Percentiles rank a stretch among this genome's conserved stretches.
Conservation (phyloP, 2,797 vertebrate species). For the Hypotaenidia philippensis region DNA sequence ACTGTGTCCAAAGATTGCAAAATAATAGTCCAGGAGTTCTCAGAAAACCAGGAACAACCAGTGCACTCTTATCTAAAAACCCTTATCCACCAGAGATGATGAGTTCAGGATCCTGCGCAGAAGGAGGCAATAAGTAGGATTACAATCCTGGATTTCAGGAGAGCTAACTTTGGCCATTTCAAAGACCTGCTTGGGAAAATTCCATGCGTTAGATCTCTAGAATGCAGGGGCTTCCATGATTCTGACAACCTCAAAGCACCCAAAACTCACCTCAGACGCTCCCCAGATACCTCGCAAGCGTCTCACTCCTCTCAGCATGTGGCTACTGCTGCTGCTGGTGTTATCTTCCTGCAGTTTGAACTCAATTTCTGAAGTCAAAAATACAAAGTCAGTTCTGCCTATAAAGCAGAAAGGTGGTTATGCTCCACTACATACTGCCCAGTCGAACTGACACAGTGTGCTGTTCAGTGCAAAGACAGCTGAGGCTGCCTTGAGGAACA, state of each 20-base stretch:
- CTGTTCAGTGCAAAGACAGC: fast-evolving
- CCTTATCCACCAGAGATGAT: too few relatives aligned
- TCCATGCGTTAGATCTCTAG: too few relatives aligned
- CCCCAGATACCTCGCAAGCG: background rate
- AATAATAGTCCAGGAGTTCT: background rate
- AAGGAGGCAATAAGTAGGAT: too few relatives aligned
- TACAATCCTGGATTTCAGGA: too few relatives aligned
- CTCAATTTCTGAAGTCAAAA: background rate
- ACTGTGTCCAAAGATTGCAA: background rate
- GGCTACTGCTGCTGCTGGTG: background rate
- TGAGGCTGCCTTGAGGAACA: background rate
- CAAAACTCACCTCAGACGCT: background rate
- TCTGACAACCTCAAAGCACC: background rate
- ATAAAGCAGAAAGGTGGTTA: background rate
- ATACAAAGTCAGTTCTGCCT: background rate
- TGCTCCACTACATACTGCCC: too few relatives aligned
- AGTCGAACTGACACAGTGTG: too few relatives aligned
- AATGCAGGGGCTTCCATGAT: too few relatives aligned
- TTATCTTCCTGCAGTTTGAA: background rate
- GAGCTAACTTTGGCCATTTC: too few relatives aligned
- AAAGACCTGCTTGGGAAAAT: too few relatives aligned
- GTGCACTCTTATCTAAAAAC: too few relatives aligned
- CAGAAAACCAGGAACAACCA: background rate
- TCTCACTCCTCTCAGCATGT: background rate
- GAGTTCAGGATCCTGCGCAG: too few relatives aligned